Evolutionary conservation across 2,888 invertebrate genomes (phyloP).

Genomic region (Cerceris rybyensis): DNA sequence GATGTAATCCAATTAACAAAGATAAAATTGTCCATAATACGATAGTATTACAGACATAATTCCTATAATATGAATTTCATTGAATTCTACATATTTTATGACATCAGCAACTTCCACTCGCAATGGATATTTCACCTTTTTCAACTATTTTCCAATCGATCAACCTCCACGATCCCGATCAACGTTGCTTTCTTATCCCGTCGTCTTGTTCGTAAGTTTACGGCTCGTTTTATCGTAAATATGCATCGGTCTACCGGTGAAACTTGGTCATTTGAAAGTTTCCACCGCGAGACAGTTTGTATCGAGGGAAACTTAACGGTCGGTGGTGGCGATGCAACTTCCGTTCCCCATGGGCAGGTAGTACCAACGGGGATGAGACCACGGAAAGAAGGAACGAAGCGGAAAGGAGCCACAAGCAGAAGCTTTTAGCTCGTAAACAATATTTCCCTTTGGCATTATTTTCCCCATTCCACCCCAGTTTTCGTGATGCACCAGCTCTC

Average conservation of each 20-base stretch:
- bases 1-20: background rate
- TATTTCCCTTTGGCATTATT: slow-evolving; percentile 48
- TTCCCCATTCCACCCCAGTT: slow-evolving; percentile 7
- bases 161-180: slow-evolving; percentile 10
- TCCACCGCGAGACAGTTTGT: slow-evolving; percentile 6
- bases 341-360: slow-evolving; percentile 6
- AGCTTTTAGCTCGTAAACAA: slow-evolving; percentile 40
- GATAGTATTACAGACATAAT: too few relatives aligned
- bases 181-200: slow-evolving; percentile 28
- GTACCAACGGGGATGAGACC: background rate
- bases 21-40: background rate
- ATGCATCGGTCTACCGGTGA: slow-evolving; percentile 33
- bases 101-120: background rate
- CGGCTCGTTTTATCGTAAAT: slow-evolving; percentile 35
- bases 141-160: slow-evolving; percentile 20
- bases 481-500: background rate
- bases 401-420: slow-evolving; percentile 4
- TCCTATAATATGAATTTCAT: background rate
- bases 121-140: slow-evolving; percentile 1
- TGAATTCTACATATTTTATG: slow-evolving; percentile 8
- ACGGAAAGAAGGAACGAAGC: background rate
- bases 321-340: slow-evolving; percentile 17
- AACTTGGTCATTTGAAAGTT: slow-evolving; percentile 54
- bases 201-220: slow-evolving; percentile 27
- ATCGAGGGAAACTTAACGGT: slow-evolving; percentile 9